phyloP scores from a whole-genome alignment of 2,113 vertebrate genomes.

The Pelmatolapia mariae region DNA sequence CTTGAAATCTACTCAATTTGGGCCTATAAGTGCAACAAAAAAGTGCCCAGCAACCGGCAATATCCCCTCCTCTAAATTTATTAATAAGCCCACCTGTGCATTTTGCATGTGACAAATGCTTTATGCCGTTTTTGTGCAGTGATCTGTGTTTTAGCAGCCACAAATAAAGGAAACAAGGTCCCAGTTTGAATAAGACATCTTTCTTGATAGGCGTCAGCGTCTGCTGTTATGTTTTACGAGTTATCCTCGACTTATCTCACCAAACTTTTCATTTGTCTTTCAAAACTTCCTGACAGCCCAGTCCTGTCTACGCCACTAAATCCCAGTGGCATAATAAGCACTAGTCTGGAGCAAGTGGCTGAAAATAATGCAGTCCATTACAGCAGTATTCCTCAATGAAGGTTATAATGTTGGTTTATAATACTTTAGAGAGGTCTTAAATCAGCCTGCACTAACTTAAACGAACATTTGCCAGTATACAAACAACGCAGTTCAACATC shows the following conservation, averaged over 20 bases:
- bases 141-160: background rate
- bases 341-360: background rate
- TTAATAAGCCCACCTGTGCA: background rate
- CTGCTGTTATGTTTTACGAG: background rate
- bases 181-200: background rate
- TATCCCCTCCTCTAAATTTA: background rate
- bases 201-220: background rate
- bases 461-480: background rate
- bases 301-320: background rate
- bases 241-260: background rate
- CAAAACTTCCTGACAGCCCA: background rate
- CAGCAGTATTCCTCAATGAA: background rate
- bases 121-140: background rate
- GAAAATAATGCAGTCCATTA: background rate
- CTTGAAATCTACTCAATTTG: constrained; percentile 20
- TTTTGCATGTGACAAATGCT: background rate
- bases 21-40: constrained; percentile 35
- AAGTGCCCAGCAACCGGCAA: background rate
- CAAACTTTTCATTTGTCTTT: background rate
- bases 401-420: background rate
- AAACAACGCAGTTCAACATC: background rate
- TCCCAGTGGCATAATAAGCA: background rate
- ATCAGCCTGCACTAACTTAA: background rate
- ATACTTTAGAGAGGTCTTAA: background rate
- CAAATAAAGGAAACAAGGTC: background rate